Conservation (phyloP, 2,888 invertebrate genomes). For the Chorisops tibialis region DNA sequence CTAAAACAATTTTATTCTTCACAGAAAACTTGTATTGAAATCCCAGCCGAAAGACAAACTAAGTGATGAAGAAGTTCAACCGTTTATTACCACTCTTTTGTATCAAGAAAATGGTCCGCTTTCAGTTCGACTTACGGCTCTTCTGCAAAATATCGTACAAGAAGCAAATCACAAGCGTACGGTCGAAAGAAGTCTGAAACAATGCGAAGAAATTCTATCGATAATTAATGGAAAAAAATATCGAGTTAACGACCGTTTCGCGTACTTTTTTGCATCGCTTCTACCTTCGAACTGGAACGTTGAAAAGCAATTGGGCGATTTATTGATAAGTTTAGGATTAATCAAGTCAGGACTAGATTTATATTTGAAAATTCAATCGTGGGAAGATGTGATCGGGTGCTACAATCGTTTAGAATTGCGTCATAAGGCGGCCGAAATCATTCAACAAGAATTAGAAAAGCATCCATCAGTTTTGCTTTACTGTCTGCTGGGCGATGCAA, state of each 20-base stretch:
- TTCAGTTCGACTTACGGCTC: conserved; percentile 69
- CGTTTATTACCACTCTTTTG: conserved; percentile 67
- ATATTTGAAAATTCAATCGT: conserved; percentile 71
- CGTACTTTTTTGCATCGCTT: conserved; percentile 68
- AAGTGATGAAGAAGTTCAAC: conserved; percentile 75
- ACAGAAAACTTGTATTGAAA: conserved; percentile 65
- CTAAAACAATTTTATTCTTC: conserved; percentile 35
- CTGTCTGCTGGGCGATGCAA: conserved; percentile 88
- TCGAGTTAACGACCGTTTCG: conserved; percentile 50
- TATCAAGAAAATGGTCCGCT: conserved; percentile 69
- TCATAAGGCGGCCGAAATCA: conserved; percentile 89
- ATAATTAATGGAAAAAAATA: conserved; percentile 46
- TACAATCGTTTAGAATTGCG: conserved; percentile 78
- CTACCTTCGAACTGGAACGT: conserved; percentile 74
- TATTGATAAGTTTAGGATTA: conserved; percentile 76
- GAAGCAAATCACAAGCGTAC: conserved; percentile 77
- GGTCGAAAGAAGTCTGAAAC: conserved; percentile 83
- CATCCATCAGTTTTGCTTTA: conserved; percentile 81
- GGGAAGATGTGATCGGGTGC: conserved; percentile 92
- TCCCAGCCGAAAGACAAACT: conserved; percentile 78
- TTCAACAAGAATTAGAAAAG: conserved; percentile 72
- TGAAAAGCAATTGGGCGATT: conserved; percentile 71
- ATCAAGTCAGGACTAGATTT: conserved; percentile 80
- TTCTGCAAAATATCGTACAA: conserved; percentile 71
- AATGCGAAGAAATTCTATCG: conserved; percentile 76